These are phyloP conservation scores for Chrysolina oricalcia DNA, from an alignment of 2,888 invertebrate species.

Conservation along the genomic window DNA sequence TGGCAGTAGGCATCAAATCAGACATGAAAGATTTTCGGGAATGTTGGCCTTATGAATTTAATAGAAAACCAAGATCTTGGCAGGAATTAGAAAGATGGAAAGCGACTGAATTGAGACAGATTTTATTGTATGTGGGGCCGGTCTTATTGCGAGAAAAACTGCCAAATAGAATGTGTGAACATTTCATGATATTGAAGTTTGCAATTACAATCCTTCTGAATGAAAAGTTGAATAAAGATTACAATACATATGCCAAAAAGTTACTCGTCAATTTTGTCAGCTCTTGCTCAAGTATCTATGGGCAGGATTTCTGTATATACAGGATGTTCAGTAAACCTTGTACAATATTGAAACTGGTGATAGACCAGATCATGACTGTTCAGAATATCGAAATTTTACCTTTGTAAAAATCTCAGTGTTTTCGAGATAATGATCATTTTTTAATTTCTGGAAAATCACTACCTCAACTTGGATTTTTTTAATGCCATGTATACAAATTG, in stretches of 20 bases:
- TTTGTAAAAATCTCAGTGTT: too few species aligned
- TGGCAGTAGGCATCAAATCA: conserved; percentile 21
- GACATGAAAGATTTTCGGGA: not conserved
- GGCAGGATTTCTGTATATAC: conserved; percentile 37
- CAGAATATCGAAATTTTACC: too few species aligned
- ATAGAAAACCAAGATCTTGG: conserved; percentile 41
- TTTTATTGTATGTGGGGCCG: conserved; percentile 42
- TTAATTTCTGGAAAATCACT: too few species aligned
- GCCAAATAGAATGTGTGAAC: conserved; percentile 35
- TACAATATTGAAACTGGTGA: too few species aligned
- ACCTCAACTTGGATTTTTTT: too few species aligned
- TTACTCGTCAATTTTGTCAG: conserved; percentile 36
- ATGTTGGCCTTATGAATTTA: conserved; percentile 41
- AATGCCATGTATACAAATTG: too few species aligned
- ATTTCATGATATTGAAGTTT: conserved; percentile 45
- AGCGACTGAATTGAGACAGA: conserved; percentile 42
- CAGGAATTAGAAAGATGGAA: conserved; percentile 40
- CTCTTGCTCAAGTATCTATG: conserved; percentile 33
- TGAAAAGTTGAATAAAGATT: conserved; percentile 39
- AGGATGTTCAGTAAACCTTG: too few species aligned
- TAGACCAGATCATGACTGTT: too few species aligned
- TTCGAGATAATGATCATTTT: too few species aligned
- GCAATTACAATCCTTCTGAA: conserved; percentile 42
- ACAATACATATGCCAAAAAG: conserved; percentile 42
- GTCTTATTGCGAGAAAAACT: conserved; percentile 38